Evolutionary conservation across 1,140 invertebrate species (phyloP), one percentile per base, ranked within the genome.

Genomic region (Phthorimaea operculella): DNA sequence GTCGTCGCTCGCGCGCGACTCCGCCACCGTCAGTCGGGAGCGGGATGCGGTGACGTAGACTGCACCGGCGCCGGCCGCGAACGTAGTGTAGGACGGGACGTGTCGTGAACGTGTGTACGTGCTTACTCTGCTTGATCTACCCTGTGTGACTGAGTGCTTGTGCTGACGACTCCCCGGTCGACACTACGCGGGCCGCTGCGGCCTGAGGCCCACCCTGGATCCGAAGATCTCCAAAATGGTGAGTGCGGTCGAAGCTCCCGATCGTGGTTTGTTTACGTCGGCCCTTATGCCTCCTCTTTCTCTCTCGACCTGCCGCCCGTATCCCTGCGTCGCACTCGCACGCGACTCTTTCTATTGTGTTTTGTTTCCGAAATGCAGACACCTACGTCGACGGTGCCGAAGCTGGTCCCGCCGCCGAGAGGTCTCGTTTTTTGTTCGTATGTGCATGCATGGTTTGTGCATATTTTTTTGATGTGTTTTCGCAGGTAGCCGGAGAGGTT

Each of bases 41-140:
- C 81, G 81, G 81, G 81, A 82, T 84, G 81, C 81, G 81, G 81
- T 84, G 81, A 84, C 81, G 81, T 83, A 82, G 78, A 81, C 76
- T 84, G 81, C 81, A 84, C 70, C 74, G 81, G 81, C 79, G 74
- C 66, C 75, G 74, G 81, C 78, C 81, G 79, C 69, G 52, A 76
- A 68, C 77, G 78, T 84, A 84, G 78, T 83, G 81, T 83, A 79
- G 78, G 73, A 79, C 78, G 78, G 78, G 76, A 84, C 75, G 74
- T 72, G 72, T 81, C 74, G 78, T 75, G 61, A 65, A 70, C 68
- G 67, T 71, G 74, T 74, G 76, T 76, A 64, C 60, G 73, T 78
- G 78, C 67, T 63, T 81, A 72, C 63, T 58, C 69, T 68, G 64
- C 68, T 74, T 68, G 64, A 67, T 74, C 68, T 55, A 71, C 58